Evolutionary conservation across 2,888 invertebrate species (phyloP), one percentile per base, ranked within the genome.

Genomic region (Arge pagana): DNA sequence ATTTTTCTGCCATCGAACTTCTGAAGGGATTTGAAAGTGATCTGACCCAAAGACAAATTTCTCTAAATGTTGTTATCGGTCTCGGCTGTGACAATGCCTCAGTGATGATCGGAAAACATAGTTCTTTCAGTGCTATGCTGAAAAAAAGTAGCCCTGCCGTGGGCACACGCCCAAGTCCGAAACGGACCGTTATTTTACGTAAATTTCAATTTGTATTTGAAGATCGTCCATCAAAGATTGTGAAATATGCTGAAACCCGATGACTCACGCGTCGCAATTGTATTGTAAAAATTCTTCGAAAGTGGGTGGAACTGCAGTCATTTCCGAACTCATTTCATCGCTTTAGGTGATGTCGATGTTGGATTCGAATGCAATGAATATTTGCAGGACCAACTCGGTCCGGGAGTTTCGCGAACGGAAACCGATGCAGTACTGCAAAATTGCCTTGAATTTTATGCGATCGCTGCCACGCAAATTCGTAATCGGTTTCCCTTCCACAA

Each of bases 61-160:
- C 55, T 0, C 50, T 59, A 23, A 8, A 15, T n/a, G 54, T 54
- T n/a, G 52, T 56, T 33, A 18, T 56, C 1, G 59, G 48, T 13
- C 30, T 56, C 15, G 42, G 54, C 15, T 56, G 53, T 35, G 56
- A 56, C 36, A 52, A 58, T 30, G 58, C 58, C 21, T 48, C 53
- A 1, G 57, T 59, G 6, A 61, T 59, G 58, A 51, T 51, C 13
- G 58, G 61, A 21, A 49, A 53, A 10, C 11, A 41, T 21, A 39
- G 19, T 4, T 58, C 58, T 6, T 60, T 62, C 13, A 48, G 35
- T 41, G 36, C 13, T 42, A 21, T 15, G 26, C 39, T 13, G 35
- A 11, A 24, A 57, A 11, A 8, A 55, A 4, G 16, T 55, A 16
- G 45, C 48, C 6, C 18, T 52, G 19, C 48, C 53, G 13, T 59